phyloP scores from a whole-genome alignment of 2,113 vertebrate species.

The Lathamus discolor region DNA sequence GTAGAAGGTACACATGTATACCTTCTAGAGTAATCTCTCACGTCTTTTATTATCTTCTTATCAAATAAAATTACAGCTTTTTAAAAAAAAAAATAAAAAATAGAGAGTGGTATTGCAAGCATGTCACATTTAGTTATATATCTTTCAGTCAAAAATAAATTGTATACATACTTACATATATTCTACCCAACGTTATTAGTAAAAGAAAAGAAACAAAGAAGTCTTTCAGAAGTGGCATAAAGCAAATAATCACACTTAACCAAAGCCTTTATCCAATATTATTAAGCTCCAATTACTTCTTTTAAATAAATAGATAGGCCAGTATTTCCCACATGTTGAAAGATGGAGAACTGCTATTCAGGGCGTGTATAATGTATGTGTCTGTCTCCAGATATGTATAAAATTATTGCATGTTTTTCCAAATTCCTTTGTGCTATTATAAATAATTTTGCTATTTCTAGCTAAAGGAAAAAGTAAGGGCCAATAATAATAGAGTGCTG shows the following conservation, averaged over 20 bases:
- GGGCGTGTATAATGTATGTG: neutral
- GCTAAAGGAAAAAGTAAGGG: neutral
- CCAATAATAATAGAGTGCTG: slow-evolving; percentile 8
- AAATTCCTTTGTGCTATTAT: slow-evolving; percentile 40
- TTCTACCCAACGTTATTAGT: neutral
- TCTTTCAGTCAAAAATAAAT: neutral
- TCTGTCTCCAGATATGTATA: neutral
- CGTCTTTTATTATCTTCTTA: neutral
- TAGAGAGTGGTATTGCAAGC: neutral
- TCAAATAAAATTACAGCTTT: neutral
- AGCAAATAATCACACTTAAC: slow-evolving; percentile 7
- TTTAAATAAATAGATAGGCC: neutral
- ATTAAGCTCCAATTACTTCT: neutral
- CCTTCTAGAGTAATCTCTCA: neutral
- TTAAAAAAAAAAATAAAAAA: neutral
- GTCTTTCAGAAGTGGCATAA: slow-evolving; percentile 18
- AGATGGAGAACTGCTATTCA: neutral
- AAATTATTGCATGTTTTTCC: slow-evolving; percentile 5
- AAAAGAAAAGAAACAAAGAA: slow-evolving; percentile 38
- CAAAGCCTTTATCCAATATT: neutral
- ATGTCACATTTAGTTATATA: neutral
- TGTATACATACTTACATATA: neutral
- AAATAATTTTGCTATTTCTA: slow-evolving; percentile 36
- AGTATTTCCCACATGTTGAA: slow-evolving; percentile 22
- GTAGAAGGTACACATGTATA: neutral